A percentile compares a stretch with the other conserved stretches of the same genome.
Evolutionary conservation across 2,797 vertebrate species (phyloP).

Genomic region (Apodemus agrarius): DNA sequence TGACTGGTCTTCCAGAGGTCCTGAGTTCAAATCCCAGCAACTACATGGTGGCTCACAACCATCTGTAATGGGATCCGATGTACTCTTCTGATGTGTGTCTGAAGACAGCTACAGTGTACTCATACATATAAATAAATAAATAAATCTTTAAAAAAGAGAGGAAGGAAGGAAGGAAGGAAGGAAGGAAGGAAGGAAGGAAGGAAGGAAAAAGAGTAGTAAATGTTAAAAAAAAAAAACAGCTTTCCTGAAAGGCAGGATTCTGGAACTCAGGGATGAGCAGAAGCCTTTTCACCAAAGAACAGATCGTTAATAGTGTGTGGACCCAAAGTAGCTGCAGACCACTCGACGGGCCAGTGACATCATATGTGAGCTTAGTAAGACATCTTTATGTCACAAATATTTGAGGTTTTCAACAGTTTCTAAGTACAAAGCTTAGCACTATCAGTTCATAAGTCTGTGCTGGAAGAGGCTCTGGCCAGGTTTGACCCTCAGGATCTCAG

Average conservation of each 20-base stretch:
- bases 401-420: neutral
- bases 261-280: neutral
- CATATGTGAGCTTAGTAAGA: neutral
- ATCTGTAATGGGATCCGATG: too few species aligned
- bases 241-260: neutral
- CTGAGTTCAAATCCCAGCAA: too few species aligned
- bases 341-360: neutral
- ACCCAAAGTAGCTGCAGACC: neutral
- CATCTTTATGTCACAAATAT: neutral
- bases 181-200: too few species aligned
- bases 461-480: neutral
- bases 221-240: neutral
- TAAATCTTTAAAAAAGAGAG: too few species aligned
- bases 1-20: too few species aligned
- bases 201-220: too few species aligned
- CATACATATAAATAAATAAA: too few species aligned
- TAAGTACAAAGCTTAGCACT: neutral
- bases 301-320: neutral
- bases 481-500: neutral
- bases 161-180: too few species aligned
- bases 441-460: neutral
- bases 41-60: too few species aligned
- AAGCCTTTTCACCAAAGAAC: neutral
- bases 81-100: too few species aligned
- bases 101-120: too few species aligned